A percentile compares a stretch with the other conserved stretches of the same genome.
phyloP scores from a whole-genome alignment of 2,113 vertebrate genomes.

The Nothobranchius kuhntae region DNA sequence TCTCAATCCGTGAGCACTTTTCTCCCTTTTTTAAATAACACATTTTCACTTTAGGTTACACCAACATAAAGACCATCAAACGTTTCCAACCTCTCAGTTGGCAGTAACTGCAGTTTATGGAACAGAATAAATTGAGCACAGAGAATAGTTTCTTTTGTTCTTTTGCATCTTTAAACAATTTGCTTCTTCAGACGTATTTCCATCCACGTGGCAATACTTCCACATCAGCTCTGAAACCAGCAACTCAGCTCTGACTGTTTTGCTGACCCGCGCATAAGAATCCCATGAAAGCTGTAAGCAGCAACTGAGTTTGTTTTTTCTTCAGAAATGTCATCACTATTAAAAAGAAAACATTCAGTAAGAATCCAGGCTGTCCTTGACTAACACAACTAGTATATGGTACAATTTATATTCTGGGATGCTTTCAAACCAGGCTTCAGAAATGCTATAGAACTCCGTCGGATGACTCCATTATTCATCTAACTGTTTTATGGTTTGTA shows the following conservation, averaged over 20 bases:
- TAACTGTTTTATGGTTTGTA: no score
- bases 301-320: not conserved
- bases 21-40: no score
- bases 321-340: not conserved
- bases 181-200: conserved; percentile 30
- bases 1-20: no score
- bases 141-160: not conserved
- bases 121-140: not conserved
- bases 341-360: not conserved
- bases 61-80: no score
- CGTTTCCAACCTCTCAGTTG: no score
- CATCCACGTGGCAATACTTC: conserved; percentile 32
- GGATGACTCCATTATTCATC: no score
- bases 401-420: not conserved
- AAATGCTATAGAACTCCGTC: not conserved
- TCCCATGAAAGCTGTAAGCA: conserved; percentile 5
- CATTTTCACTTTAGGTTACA: no score
- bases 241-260: conserved; percentile 39
- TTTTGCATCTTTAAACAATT: not conserved
- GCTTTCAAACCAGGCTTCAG: not conserved
- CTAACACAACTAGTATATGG: not conserved
- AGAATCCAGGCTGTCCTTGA: not conserved
- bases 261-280: conserved; percentile 36
- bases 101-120: no score
- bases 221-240: conserved; percentile 45